These are phyloP conservation scores for Ormia ochracea DNA, from an alignment of 2,888 invertebrate species.

Conservation along the genomic window DNA sequence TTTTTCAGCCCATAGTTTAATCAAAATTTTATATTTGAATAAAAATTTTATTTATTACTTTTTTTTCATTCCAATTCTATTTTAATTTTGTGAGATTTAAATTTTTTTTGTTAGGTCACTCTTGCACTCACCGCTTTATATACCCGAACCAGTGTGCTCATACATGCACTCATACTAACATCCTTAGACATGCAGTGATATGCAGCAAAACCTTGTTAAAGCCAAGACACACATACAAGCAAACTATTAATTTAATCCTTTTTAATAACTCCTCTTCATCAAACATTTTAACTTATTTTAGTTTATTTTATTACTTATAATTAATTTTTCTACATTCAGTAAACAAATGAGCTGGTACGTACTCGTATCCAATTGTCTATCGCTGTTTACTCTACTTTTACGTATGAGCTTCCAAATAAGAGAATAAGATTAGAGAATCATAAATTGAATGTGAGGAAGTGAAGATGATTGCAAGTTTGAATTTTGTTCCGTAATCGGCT, in stretches of 20 bases:
- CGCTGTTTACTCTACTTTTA: conserved; percentile 6
- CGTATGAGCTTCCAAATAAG: background rate
- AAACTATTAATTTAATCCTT: background rate
- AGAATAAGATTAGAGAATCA: background rate
- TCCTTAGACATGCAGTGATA: no score
- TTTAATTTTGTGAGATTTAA: no score
- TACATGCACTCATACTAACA: no score
- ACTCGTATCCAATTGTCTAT: background rate
- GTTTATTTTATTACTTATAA: conserved; percentile 12
- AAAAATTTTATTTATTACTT: no score
- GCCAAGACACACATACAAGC: background rate
- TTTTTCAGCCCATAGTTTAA: no score
- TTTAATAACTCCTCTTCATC: background rate
- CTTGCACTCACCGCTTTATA: no score
- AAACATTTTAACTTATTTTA: background rate
- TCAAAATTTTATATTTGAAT: no score
- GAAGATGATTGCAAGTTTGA: background rate
- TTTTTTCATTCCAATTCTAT: no score
- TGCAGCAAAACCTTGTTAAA: background rate
- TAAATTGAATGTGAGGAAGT: background rate
- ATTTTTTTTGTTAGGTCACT: no score
- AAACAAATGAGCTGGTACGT: background rate
- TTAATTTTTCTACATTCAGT: background rate
- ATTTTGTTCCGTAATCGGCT: conserved; percentile 38
- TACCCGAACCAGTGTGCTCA: no score